Evolutionary conservation across 2,113 vertebrate genomes (phyloP).

Genomic region (Bolborhynchus lineola): DNA sequence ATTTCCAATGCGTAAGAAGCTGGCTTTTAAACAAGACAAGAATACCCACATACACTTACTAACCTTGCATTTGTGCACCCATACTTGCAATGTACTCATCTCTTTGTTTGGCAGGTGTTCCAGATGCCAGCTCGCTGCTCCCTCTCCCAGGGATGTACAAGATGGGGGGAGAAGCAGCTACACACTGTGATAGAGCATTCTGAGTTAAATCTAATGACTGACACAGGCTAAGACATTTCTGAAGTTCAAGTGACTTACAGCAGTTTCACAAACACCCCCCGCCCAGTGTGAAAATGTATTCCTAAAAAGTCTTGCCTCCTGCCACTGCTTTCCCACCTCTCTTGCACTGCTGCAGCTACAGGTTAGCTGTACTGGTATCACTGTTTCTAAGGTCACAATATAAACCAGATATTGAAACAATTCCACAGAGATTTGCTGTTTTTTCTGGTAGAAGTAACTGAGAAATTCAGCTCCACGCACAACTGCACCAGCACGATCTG

Average conservation of each 20-base stretch:
- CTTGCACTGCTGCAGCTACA: background rate
- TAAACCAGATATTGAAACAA: background rate
- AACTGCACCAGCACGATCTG: background rate
- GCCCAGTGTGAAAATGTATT: background rate
- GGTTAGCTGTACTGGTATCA: background rate
- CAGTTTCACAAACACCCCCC: background rate
- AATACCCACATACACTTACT: background rate
- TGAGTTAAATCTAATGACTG: background rate
- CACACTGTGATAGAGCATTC: background rate
- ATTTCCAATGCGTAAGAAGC: background rate
- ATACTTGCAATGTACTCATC: rapidly evolving
- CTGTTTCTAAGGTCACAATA: background rate
- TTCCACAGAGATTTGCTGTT: background rate
- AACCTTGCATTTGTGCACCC: background rate
- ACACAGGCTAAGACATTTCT: background rate
- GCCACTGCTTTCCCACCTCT: background rate
- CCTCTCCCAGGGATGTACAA: background rate
- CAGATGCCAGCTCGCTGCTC: background rate
- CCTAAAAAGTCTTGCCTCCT: background rate
- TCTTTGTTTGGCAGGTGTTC: background rate
- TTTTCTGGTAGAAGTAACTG: background rate
- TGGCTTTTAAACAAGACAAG: background rate
- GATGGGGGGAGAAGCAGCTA: background rate
- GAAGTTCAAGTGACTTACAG: background rate
- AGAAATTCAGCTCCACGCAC: background rate